A percentile compares a stretch with the other conserved stretches of the same genome.
phyloP scores from a whole-genome alignment of 2,888 invertebrate species.

The Chamaedrilus cognettii region DNA sequence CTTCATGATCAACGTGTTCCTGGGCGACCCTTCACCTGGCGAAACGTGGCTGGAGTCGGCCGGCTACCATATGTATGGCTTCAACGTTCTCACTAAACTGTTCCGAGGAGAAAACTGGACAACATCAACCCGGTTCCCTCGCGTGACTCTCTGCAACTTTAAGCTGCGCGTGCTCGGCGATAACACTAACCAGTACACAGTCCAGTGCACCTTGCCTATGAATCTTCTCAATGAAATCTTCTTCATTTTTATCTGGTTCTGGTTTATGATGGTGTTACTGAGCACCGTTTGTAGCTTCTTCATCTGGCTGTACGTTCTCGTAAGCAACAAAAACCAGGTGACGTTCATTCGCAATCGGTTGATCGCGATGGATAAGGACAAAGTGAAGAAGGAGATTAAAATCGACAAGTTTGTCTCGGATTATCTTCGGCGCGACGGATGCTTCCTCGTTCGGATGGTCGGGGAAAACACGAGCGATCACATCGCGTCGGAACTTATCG shows the following conservation, averaged over 20 bases:
- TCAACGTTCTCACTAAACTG: constrained; percentile 59
- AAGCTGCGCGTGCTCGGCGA: constrained; percentile 21
- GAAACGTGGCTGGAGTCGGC: too few species aligned
- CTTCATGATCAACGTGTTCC: constrained; percentile 61
- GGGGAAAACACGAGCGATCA: constrained; percentile 39
- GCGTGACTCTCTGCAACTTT: constrained; percentile 37
- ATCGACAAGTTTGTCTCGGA: constrained; percentile 29
- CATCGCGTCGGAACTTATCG: constrained; percentile 37
- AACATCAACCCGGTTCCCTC: constrained; percentile 56
- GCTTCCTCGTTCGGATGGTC: constrained; percentile 38
- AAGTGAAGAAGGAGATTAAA: constrained; percentile 17
- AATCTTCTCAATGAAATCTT: constrained; percentile 47
- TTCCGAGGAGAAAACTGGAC: constrained; percentile 56
- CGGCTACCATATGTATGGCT: constrained; percentile 29
- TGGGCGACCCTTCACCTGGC: constrained; percentile 50
- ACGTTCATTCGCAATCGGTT: constrained; percentile 23
- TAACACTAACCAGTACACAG: constrained; percentile 46
- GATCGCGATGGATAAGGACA: constrained; percentile 21
- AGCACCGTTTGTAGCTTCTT: constrained; percentile 47
- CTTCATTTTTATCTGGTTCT: constrained; percentile 62
- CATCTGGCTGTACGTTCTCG: constrained; percentile 22
- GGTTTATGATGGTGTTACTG: constrained; percentile 60
- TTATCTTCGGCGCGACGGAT: constrained; percentile 36
- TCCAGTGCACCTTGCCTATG: constrained; percentile 55
- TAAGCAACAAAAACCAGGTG: neutral